Evolutionary conservation across 2,888 invertebrate species (phyloP).

Genomic region (Aphodius sticticus): DNA sequence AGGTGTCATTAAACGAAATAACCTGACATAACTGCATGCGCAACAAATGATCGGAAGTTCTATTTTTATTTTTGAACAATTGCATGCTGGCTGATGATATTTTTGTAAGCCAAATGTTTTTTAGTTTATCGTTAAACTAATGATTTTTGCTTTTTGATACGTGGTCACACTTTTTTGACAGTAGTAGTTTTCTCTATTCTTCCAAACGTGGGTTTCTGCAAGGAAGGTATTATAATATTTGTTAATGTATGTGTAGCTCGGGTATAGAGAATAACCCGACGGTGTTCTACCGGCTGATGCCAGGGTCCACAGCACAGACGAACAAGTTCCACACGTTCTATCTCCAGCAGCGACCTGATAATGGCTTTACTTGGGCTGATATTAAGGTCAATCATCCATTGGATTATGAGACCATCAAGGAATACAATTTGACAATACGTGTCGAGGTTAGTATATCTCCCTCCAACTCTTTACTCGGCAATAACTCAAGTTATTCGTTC

Average conservation of each 20-base stretch:
- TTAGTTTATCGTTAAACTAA: constrained; percentile 42
- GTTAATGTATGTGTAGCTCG: constrained; percentile 70
- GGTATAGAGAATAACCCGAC: constrained; percentile 96
- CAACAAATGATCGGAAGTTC: constrained; percentile 28
- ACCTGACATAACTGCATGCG: constrained; percentile 36
- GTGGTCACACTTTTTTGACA: constrained; percentile 40
- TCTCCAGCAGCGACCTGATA: constrained; percentile 91
- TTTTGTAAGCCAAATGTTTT: constrained; percentile 57
- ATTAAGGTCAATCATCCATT: constrained; percentile 96
- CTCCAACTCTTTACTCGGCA: neutral
- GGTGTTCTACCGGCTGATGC: constrained; percentile 95
- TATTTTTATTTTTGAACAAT: constrained; percentile 26
- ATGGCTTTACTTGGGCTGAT: constrained; percentile 94
- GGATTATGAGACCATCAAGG: constrained; percentile 94
- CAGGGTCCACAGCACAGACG: constrained; percentile 94
- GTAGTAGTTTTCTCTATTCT: constrained; percentile 39
- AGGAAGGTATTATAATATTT: constrained; percentile 19
- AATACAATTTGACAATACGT: constrained; percentile 94
- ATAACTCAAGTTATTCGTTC: constrained; percentile 10
- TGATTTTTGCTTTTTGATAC: constrained; percentile 44
- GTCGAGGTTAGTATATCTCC: constrained; percentile 79
- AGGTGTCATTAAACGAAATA: constrained; percentile 20
- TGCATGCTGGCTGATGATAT: constrained; percentile 56
- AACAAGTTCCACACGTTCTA: constrained; percentile 96
- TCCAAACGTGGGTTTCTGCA: constrained; percentile 20